Percentiles rank a stretch among this genome's conserved stretches.
Evolutionary conservation across 2,113 vertebrate species (phyloP).

Genomic region (Urocitellus parryii): DNA sequence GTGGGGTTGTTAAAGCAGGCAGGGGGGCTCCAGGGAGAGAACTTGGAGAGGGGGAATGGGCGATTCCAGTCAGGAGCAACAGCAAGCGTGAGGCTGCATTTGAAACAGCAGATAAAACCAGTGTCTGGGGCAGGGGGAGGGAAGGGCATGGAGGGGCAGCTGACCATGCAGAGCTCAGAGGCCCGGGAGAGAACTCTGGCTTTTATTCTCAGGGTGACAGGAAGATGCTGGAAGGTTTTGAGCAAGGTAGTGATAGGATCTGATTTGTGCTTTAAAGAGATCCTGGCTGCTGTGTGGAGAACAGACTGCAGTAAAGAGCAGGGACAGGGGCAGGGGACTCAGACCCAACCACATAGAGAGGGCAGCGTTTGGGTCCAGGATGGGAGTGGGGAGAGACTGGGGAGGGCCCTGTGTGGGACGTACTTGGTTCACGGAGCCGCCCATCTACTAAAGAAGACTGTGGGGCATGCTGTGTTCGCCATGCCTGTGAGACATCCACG

Average conservation of each 20-base stretch:
- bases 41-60: neutral
- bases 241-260: neutral
- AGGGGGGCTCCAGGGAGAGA: neutral
- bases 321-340: neutral
- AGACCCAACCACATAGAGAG: neutral
- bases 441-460: neutral
- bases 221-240: neutral
- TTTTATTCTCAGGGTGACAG: neutral
- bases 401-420: neutral
- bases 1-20: neutral
- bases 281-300: neutral
- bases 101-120: neutral
- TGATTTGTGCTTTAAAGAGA: neutral
- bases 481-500: neutral
- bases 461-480: too few species aligned
- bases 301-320: neutral
- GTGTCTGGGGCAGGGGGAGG: neutral
- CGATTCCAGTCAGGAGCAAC: neutral
- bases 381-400: too few species aligned
- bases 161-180: accelerated
- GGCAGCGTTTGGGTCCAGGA: accelerated
- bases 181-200: neutral
- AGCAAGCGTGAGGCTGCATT: neutral
- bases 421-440: neutral
- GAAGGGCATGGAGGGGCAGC: accelerated